phyloP scores from a whole-genome alignment of 2,888 invertebrate genomes.

The Dicycla oo region DNA sequence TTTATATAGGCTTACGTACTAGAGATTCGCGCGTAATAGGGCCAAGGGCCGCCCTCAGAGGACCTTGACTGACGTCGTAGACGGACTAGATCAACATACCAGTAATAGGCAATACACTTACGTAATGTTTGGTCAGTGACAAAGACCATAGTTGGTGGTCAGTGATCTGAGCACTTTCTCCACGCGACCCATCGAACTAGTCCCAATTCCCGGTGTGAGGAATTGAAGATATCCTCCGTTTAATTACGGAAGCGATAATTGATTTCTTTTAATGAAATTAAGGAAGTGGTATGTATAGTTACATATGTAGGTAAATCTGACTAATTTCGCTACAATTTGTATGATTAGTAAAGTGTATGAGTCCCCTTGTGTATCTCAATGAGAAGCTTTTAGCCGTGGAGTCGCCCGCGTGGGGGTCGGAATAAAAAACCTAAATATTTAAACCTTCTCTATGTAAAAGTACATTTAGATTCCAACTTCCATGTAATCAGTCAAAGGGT shows the following conservation, averaged over 20 bases:
- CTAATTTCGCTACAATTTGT: neutral
- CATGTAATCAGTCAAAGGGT: no score
- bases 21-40: conserved; percentile 14
- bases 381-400: no score
- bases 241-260: conserved; percentile 33
- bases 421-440: no score
- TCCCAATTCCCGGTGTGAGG: conserved; percentile 6
- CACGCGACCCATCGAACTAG: conserved; percentile 19
- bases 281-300: conserved; percentile 5
- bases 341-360: no score
- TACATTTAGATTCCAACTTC: no score
- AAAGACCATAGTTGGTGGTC: conserved; percentile 1
- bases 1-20: neutral
- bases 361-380: no score
- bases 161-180: conserved; percentile 45
- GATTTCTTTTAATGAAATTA: conserved; percentile 15
- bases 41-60: conserved; percentile 21
- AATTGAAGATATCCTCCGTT: conserved; percentile 34
- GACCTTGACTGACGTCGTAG: conserved; percentile 34
- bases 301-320: no score
- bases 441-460: no score
- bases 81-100: conserved; percentile 51
- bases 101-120: conserved; percentile 31
- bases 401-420: no score
- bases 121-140: conserved; percentile 40